Evolutionary conservation across 2,113 vertebrate species (phyloP).

Genomic region (Piaya cayana): DNA sequence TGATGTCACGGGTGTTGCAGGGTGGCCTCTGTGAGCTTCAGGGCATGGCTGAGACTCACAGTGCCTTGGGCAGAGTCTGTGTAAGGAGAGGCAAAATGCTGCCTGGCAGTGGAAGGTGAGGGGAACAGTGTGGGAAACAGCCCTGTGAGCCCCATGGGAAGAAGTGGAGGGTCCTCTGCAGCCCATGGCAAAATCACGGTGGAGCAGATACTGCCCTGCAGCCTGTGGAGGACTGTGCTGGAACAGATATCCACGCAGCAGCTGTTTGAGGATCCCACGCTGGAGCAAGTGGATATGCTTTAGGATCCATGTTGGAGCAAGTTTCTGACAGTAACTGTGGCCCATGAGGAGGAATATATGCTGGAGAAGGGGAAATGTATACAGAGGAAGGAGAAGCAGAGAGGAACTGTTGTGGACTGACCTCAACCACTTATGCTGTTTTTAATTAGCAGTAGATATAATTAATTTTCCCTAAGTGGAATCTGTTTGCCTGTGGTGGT

Average conservation of each 20-base stretch:
- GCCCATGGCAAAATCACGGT: neutral
- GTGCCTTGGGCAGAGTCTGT: neutral
- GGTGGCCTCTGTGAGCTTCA: rapidly evolving
- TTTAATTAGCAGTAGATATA: neutral
- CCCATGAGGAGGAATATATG: neutral
- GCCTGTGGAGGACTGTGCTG: rapidly evolving
- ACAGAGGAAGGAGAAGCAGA: neutral
- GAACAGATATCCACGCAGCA: neutral
- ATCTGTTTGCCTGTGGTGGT: neutral
- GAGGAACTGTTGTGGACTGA: neutral
- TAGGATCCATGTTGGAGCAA: neutral
- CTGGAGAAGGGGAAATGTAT: neutral
- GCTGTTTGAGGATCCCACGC: neutral
- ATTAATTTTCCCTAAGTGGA: neutral
- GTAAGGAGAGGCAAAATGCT: rapidly evolving
- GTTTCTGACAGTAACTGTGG: neutral
- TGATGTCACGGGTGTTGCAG: rapidly evolving
- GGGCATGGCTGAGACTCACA: neutral
- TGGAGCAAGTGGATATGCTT: neutral
- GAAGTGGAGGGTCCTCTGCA: too few species aligned
- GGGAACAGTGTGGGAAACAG: neutral
- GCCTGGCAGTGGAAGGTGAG: rapidly evolving
- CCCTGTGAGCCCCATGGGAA: rapidly evolving
- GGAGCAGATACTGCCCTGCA: neutral
- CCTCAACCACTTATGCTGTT: neutral